Conservation (phyloP, 2,888 invertebrate genomes). For the Cantharis rustica region DNA sequence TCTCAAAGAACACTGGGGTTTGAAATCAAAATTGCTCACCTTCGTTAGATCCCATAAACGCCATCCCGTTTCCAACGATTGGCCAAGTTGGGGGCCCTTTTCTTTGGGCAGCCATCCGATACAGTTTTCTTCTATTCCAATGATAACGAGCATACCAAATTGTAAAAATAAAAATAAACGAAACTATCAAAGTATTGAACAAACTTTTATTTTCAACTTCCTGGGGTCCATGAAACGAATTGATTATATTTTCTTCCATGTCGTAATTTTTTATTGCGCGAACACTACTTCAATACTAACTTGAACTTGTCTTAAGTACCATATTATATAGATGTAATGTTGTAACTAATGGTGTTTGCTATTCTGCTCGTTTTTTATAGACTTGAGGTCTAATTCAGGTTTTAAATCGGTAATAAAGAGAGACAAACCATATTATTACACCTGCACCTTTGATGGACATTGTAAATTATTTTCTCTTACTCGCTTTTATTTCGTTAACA, state of each 20-base stretch:
- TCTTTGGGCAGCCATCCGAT: slow-evolving; percentile 33
- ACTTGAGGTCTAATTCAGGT: no score
- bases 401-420: no score
- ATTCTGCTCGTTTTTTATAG: no score
- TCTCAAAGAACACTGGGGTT: no score
- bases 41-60: slow-evolving; percentile 36
- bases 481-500: no score
- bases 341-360: no score
- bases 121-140: slow-evolving; percentile 40
- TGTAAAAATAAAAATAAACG: slow-evolving; percentile 10
- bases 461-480: no score
- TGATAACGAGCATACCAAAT: slow-evolving; percentile 36
- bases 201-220: not conserved
- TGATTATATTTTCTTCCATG: not conserved
- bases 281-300: not conserved
- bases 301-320: not conserved
- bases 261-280: not conserved
- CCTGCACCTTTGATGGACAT: no score
- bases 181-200: not conserved
- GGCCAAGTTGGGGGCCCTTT: slow-evolving; percentile 41
- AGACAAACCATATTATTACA: no score
- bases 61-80: slow-evolving; percentile 39
- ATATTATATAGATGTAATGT: no score
- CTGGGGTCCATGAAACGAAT: no score
- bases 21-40: slow-evolving; percentile 6